These are phyloP conservation scores for Drosophila novamexicana DNA, from an alignment of 1,140 invertebrate genomes.

Conservation along the genomic window DNA sequence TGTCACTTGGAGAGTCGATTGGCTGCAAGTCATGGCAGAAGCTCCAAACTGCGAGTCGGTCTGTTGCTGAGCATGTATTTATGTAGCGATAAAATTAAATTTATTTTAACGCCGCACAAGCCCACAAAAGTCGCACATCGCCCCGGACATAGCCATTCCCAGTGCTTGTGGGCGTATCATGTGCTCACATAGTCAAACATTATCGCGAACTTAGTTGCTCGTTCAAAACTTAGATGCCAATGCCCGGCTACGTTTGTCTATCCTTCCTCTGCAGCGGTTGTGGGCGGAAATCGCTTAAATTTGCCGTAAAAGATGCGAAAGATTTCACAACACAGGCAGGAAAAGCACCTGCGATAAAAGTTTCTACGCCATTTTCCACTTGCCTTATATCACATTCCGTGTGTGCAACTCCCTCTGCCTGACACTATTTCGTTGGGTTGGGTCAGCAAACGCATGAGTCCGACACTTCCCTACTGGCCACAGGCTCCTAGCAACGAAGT, in stretches of 20 bases:
- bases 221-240: constrained; percentile 60
- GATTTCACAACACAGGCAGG: constrained; percentile 41
- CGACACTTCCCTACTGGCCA: constrained; percentile 9
- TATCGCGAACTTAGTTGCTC: constrained; percentile 74
- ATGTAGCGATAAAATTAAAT: constrained; percentile 83
- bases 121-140: background rate
- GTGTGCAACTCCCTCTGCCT: constrained; percentile 23
- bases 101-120: constrained; percentile 70
- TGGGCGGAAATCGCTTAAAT: constrained; percentile 69
- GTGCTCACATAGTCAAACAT: constrained; percentile 78
- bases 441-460: constrained; percentile 44
- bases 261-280: constrained; percentile 34
- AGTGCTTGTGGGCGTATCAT: constrained; percentile 46
- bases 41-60: constrained; percentile 9
- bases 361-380: constrained; percentile 78
- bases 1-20: constrained; percentile 66
- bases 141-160: background rate
- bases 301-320: constrained; percentile 44
- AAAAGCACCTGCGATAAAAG: constrained; percentile 76
- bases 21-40: constrained; percentile 22
- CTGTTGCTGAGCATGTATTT: constrained; percentile 57
- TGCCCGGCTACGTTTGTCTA: constrained; percentile 54
- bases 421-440: constrained; percentile 35
- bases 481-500: background rate
- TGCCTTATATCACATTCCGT: constrained; percentile 46